Evolutionary conservation across 2,888 invertebrate genomes (phyloP), one percentile per base, ranked within the genome.

Genomic region (Platycheirus albimanus): DNA sequence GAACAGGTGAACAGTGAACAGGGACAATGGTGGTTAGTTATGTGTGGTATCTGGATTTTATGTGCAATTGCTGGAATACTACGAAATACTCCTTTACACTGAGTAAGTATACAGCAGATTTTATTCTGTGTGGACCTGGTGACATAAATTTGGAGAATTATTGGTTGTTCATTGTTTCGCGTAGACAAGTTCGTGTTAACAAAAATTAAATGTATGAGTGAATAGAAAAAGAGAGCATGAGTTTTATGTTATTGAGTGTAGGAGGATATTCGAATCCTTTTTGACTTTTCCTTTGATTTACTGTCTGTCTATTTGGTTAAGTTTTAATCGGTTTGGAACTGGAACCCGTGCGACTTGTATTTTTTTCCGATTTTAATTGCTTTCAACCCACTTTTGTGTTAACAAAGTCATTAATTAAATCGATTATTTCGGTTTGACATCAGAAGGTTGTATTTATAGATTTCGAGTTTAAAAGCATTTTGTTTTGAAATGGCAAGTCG

Each of bases 111-210:
- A 33, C 7, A 63, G 66, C 43, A 70, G 41, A 81, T 71, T 61
- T 19, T n/a, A 56, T 54, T 66, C 58, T 69, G 64, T 69, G 64
- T 66, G 64, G 43, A 61, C 66, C 66, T 33, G 61, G 61, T 72
- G 77, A 72, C 81, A 81, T 45, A 36, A 8, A 41, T 61, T 47
- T 17, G 11, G 66, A 64, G 77, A 83, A 72, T 83, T 83, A 83
- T 83, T 19, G 72, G 63, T 56, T 36, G 81, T 71, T 72, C 54
- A 67, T 77, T 52, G 66, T 58, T 49, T 71, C 49, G 56, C 63
- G 63, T 63, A 47, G 77, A 69, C 67, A 51, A 24, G 47, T 2
- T 49, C 45, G 45, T 70, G 64, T 80, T 80, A 75, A 76, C 70
- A 24, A 41, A 72, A 6, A 24, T 24, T 24, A 24, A 24, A 24